Percentiles rank a stretch among this genome's conserved stretches.
phyloP scores from a whole-genome alignment of 2,797 vertebrate species.

The Lacerta bilineata region DNA sequence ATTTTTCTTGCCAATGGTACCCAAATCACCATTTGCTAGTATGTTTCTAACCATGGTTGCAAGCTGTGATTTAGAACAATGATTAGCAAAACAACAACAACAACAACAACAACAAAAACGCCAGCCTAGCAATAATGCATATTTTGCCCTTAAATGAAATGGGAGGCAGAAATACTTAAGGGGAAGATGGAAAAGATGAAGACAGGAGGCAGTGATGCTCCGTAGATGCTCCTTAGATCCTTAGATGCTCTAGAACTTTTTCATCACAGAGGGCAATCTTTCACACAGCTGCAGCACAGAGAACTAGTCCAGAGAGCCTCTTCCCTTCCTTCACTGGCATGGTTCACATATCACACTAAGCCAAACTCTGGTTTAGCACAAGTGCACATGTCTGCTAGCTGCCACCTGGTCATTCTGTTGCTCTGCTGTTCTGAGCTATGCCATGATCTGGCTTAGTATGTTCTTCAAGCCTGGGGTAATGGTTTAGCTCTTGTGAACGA shows the following conservation, averaged over 20 bases:
- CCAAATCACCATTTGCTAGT: background rate
- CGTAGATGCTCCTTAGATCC: too few relatives aligned
- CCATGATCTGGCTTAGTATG: too few relatives aligned
- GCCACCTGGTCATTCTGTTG: too few relatives aligned
- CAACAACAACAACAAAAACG: background rate
- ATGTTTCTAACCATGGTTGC: background rate
- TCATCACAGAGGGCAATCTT: background rate
- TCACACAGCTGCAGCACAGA: background rate
- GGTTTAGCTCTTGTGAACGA: too few relatives aligned
- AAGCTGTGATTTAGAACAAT: background rate
- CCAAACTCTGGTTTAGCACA: too few relatives aligned
- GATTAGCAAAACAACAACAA: too few relatives aligned
- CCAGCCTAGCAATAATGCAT: background rate
- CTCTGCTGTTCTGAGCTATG: too few relatives aligned
- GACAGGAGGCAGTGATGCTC: too few relatives aligned
- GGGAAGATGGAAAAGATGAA: too few relatives aligned
- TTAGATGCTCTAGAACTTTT: background rate
- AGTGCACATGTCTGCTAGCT: too few relatives aligned
- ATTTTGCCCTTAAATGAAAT: background rate
- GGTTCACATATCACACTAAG: too few relatives aligned
- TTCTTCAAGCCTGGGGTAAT: too few relatives aligned
- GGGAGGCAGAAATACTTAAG: background rate
- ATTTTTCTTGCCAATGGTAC: background rate
- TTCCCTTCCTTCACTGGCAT: background rate
- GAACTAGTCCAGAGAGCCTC: background rate